Evolutionary conservation across 1,140 invertebrate species (phyloP).

Genomic region (Probaryconus sp.): DNA sequence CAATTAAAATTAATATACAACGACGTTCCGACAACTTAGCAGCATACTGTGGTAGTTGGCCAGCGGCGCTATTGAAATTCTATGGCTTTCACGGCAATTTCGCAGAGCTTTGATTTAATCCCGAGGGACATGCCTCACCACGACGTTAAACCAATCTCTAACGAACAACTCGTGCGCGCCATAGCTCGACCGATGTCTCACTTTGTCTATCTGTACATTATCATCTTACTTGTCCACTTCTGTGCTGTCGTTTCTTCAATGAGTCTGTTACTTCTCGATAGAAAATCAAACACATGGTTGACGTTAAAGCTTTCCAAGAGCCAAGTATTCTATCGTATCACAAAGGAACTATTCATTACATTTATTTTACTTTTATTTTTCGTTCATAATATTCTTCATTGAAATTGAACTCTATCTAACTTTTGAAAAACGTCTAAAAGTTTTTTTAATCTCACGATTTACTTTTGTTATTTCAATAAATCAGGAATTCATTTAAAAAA

Average conservation of each 20-base stretch:
- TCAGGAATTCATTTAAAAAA: too few relatives aligned
- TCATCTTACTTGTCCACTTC: slow-evolving; percentile 27
- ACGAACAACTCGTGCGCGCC: slow-evolving; percentile 53
- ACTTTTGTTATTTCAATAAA: too few relatives aligned
- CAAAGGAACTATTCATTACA: slow-evolving; percentile 1
- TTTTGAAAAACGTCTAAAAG: too few relatives aligned
- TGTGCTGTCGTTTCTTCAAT: slow-evolving; percentile 1
- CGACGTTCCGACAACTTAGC: slow-evolving; percentile 30
- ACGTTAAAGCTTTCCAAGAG: slow-evolving; percentile 7
- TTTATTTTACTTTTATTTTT: neutral
- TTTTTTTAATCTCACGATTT: too few relatives aligned
- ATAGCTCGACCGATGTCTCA: slow-evolving; percentile 31
- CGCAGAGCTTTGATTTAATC: slow-evolving; percentile 71
- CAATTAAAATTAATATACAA: slow-evolving; percentile 67
- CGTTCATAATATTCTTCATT: too few relatives aligned
- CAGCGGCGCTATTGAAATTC: slow-evolving; percentile 68
- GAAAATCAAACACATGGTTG: slow-evolving; percentile 27
- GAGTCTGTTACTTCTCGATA: slow-evolving; percentile 15
- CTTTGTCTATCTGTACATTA: slow-evolving; percentile 18
- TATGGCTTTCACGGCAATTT: slow-evolving; percentile 70
- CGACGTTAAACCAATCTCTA: slow-evolving; percentile 59
- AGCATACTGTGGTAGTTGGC: slow-evolving; percentile 33
- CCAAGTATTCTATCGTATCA: slow-evolving; percentile 1
- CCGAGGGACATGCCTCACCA: slow-evolving; percentile 62
- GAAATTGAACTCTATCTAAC: too few relatives aligned